Evolutionary conservation across 1,140 invertebrate species (phyloP).

Genomic region (Arion vulgaris): DNA sequence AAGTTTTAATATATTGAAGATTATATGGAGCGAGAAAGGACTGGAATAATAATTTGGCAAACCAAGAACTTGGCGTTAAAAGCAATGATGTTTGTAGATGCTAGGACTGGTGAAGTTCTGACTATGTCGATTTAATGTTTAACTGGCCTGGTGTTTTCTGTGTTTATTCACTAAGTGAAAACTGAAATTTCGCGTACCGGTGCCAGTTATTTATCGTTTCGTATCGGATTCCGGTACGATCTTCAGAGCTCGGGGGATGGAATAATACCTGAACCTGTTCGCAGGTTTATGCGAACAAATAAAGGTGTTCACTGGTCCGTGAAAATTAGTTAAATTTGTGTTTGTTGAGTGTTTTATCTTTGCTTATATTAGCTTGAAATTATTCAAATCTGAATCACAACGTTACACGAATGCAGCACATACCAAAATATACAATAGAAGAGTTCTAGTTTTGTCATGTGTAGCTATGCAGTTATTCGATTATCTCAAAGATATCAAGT

Average conservation of each 20-base stretch:
- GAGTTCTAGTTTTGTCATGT: too few species aligned
- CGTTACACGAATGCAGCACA: too few species aligned
- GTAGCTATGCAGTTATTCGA: too few species aligned
- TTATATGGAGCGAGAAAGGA: neutral
- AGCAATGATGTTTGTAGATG: neutral
- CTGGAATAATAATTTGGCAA: neutral
- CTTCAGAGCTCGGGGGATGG: neutral
- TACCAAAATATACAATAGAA: too few species aligned
- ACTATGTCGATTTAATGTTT: neutral
- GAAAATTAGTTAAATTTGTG: neutral
- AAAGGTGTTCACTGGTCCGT: neutral
- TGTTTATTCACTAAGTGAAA: slow-evolving; percentile 1
- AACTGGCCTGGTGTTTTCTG: neutral
- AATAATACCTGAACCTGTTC: neutral
- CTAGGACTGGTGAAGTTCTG: neutral
- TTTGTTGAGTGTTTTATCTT: too few species aligned
- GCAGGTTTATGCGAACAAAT: neutral
- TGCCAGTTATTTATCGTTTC: neutral
- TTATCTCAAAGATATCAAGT: too few species aligned
- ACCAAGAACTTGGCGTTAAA: neutral
- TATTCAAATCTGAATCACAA: too few species aligned
- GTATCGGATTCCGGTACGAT: neutral
- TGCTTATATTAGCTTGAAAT: too few species aligned
- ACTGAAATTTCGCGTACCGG: neutral
- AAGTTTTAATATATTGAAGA: neutral